phyloP scores from a whole-genome alignment of 2,113 vertebrate species.

The Amphiprion ocellaris region DNA sequence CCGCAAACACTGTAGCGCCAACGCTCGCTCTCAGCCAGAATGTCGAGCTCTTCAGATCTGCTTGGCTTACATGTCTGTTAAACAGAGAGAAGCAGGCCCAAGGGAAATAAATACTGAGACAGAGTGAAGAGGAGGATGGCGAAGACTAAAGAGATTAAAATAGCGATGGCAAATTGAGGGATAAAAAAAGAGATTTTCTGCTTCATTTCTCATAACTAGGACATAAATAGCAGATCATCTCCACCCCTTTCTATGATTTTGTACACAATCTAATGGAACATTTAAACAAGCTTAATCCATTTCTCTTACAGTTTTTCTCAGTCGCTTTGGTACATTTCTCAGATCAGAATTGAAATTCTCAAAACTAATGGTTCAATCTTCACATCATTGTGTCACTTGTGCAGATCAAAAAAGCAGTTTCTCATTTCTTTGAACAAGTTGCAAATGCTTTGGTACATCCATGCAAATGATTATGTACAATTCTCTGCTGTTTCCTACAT shows the following conservation, averaged over 20 bases:
- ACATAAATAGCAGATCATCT: slow-evolving; percentile 4
- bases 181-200: slow-evolving; percentile 63
- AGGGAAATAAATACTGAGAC: not conserved
- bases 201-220: not conserved
- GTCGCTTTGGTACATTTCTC: too few relatives aligned
- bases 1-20: slow-evolving; percentile 93
- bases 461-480: too few relatives aligned
- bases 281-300: not conserved
- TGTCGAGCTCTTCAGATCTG: slow-evolving; percentile 93
- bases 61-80: slow-evolving; percentile 91
- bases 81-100: slow-evolving; percentile 58
- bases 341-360: too few relatives aligned
- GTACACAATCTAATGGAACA: not conserved
- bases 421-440: too few relatives aligned
- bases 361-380: too few relatives aligned
- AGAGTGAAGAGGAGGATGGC: not conserved
- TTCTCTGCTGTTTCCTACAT: too few relatives aligned
- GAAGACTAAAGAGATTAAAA: not conserved
- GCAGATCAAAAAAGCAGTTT: too few relatives aligned
- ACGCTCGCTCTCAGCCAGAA: slow-evolving; percentile 96
- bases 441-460: too few relatives aligned
- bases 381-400: too few relatives aligned
- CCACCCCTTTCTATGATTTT: not conserved
- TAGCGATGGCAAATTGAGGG: not conserved
- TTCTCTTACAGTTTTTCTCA: not conserved